phyloP scores from a whole-genome alignment of 2,113 vertebrate genomes.

The Peucedramus taeniatus region DNA sequence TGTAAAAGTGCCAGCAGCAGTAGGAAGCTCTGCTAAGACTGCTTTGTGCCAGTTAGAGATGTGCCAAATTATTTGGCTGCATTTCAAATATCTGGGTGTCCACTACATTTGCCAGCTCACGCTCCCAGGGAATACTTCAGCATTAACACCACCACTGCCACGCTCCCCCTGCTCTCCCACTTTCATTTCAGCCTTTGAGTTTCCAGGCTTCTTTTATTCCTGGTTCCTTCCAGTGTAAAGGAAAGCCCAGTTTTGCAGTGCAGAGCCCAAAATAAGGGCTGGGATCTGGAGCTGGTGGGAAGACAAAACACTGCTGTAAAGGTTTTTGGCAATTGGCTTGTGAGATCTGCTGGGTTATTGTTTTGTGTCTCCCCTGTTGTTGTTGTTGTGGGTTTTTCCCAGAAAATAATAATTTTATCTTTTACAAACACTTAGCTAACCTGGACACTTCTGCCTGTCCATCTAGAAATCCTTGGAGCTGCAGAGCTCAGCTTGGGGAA shows the following conservation, averaged over 20 bases:
- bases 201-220: neutral
- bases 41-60: slow-evolving; percentile 71
- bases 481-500: neutral
- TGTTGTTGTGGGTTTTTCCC: neutral
- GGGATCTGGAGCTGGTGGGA: neutral
- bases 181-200: neutral
- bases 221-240: neutral
- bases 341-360: slow-evolving; percentile 29
- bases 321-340: slow-evolving; percentile 48
- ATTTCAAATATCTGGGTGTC: slow-evolving; percentile 80
- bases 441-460: neutral
- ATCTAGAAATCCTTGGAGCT: slow-evolving; percentile 26
- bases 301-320: slow-evolving; percentile 23
- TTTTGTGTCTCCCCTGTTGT: neutral
- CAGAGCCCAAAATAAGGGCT: slow-evolving; percentile 31
- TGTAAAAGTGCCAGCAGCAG: slow-evolving; percentile 76
- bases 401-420: slow-evolving; percentile 65
- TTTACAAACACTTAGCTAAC: slow-evolving; percentile 53
- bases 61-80: slow-evolving; percentile 76
- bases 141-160: slow-evolving; percentile 59
- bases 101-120: slow-evolving; percentile 68
- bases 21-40: slow-evolving; percentile 70
- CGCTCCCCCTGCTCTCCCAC: neutral
- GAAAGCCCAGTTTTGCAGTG: slow-evolving; percentile 30
- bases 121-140: slow-evolving; percentile 69